Conservation (phyloP, 2,113 vertebrate genomes). For the Murina feae region DNA sequence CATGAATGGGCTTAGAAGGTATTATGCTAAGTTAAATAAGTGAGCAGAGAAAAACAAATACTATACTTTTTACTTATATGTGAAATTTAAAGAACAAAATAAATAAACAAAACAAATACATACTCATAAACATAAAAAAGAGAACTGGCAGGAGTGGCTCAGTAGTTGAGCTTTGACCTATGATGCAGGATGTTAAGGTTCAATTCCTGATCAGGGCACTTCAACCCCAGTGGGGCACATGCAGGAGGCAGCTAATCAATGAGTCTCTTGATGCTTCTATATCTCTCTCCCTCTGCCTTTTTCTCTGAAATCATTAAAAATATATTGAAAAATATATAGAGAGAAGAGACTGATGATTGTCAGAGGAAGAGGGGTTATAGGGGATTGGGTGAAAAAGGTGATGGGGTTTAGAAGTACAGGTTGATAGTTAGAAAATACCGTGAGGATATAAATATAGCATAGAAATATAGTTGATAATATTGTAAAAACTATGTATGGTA, state of each 20-base stretch:
- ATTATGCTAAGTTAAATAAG: neutral
- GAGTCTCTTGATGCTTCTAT: too few relatives aligned
- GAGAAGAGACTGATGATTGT: neutral
- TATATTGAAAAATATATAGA: neutral
- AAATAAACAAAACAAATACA: neutral
- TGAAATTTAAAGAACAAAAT: neutral
- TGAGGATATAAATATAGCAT: neutral
- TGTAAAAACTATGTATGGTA: neutral
- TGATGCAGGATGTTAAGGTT: too few relatives aligned
- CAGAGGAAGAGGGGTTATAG: neutral
- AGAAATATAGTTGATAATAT: neutral
- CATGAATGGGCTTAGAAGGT: neutral
- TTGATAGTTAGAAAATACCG: neutral
- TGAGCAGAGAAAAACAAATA: neutral
- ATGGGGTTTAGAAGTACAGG: neutral
- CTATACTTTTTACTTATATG: neutral
- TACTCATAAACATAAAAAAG: neutral
- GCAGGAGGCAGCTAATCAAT: too few relatives aligned
- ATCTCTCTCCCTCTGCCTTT: too few relatives aligned
- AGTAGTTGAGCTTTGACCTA: too few relatives aligned
- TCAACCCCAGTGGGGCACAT: too few relatives aligned
- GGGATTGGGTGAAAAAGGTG: neutral
- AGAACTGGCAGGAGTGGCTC: neutral
- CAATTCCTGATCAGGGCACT: too few relatives aligned
- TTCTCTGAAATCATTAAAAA: too few relatives aligned